Base-by-base conservation (phyloP, 2,797 vertebrate species). In the Anguilla anguilla region DNA sequence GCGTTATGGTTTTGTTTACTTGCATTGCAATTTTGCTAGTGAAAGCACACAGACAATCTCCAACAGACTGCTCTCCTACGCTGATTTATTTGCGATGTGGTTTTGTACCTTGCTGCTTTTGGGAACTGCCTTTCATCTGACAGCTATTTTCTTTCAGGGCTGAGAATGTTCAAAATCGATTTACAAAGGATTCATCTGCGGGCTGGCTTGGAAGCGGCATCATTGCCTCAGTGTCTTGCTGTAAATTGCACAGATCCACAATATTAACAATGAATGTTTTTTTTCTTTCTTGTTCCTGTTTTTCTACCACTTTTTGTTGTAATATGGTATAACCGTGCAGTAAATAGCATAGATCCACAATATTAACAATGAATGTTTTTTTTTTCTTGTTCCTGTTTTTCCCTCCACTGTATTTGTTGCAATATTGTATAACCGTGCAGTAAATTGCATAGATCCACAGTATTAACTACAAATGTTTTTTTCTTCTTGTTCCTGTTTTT, bases 111-210 rank as follows among this genome's bases (percentile, higher is more conserved):
- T 79, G 35, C 74, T 43, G 35, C 74, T 39, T 59, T 84, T 17
- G 7, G 83, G 53, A 84, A 57, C 7, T 61, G 59, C 83, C 49
- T 55, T 84, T 83, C 19, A 57, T 84, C 83, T 84, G 55, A 84
- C 83, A 84, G 53, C 51, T 84, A 84, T 84, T 84, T 64, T 49
- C 25, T 83, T 84, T 25, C 55, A 35, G 51, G 49, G 55, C 55
- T 84, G 83, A 35, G 83, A 55, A 84, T 84, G 83, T 39, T 84
- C 83, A 84, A 61, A 57, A 84, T 84, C 55, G 35, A 84, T 84
- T 59, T 84, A 84, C 59, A 53, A 84, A 84, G 35, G 35, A 25
- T 25, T 11, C 61, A 53, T 61, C 59, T 84, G 51, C 83, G 35
- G n/a, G 83, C 55, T 59, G 55, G 83, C 25, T 53, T 51, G 81